Conservation (phyloP, 2,113 vertebrate genomes). For the Agelaius tricolor region DNA sequence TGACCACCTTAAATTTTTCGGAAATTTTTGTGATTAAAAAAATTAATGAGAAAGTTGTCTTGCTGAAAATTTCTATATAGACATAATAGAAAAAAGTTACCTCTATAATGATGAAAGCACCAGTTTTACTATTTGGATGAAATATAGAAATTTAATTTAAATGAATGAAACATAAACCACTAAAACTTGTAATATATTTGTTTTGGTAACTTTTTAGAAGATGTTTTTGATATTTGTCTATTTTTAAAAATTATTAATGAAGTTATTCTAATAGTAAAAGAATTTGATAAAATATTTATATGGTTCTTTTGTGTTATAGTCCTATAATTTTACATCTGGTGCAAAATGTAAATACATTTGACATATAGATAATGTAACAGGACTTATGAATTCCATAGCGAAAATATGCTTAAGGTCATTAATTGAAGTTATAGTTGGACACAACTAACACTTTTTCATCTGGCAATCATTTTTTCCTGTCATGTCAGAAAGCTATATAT, state of each 20-base stretch:
- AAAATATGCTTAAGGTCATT: background rate
- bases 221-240: background rate
- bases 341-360: background rate
- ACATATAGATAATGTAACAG: background rate
- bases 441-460: background rate
- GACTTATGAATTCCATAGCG: background rate
- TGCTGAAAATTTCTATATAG: background rate
- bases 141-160: background rate
- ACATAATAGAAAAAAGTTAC: background rate
- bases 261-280: background rate
- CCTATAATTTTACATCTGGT: background rate
- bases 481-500: background rate
- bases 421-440: background rate
- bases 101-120: background rate
- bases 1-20: background rate
- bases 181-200: background rate
- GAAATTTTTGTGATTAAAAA: background rate
- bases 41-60: background rate
- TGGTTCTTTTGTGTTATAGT: background rate
- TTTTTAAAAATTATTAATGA: background rate
- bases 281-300: background rate
- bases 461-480: background rate
- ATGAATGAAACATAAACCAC: background rate
- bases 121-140: background rate
- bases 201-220: background rate